Evolutionary conservation across 2,888 invertebrate genomes (phyloP), one percentile per base, ranked within the genome.

Genomic region (Dicycla oo): DNA sequence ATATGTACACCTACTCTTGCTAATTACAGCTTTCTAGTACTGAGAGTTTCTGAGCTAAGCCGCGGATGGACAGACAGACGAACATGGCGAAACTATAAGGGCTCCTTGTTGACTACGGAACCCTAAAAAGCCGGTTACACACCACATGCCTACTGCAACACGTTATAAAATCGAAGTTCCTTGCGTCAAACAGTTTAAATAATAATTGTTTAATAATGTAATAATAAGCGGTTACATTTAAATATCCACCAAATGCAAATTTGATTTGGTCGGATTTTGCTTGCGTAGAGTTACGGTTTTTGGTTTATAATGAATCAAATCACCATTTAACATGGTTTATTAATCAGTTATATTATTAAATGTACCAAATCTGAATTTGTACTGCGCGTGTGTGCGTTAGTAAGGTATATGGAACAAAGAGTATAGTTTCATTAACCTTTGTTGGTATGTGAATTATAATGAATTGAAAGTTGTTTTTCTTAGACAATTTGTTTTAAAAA

Each of bases 201-300:
- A 80, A 85, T 82, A 83, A 80, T 77, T 66, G 75, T 75, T 82
- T 78, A n/a, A n/a, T 77, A 85, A 80, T 82, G 82, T 78, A 77
- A 80, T 82, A 77, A 78, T 84, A 75, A 83, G 81, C 73, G 81
- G 78, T 80, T 73, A 82, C 75, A 77, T 82, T 87, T 80, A 82
- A 88, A 86, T 88, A 86, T 87, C 83, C 82, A 87, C 84, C 75
- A 84, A 88, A 89, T 87, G 85, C 72, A 88, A 88, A 90, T 88
- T 85, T 84, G 73, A 75, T 83, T 84, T 84, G 76, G 82, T 85
- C 65, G 81, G 84, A 86, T 88, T 87, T 86, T 84, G 83, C 83
- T 86, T 85, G 85, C 81, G 85, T 79, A 71, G 78, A 86, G 81
- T 86, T 84, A 86, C 78, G 78, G 84, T 66, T 87, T 88, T 88